These are phyloP conservation scores for Opisthocomus hoazin DNA, from an alignment of 2,113 vertebrate genomes.

Conservation along the genomic window DNA sequence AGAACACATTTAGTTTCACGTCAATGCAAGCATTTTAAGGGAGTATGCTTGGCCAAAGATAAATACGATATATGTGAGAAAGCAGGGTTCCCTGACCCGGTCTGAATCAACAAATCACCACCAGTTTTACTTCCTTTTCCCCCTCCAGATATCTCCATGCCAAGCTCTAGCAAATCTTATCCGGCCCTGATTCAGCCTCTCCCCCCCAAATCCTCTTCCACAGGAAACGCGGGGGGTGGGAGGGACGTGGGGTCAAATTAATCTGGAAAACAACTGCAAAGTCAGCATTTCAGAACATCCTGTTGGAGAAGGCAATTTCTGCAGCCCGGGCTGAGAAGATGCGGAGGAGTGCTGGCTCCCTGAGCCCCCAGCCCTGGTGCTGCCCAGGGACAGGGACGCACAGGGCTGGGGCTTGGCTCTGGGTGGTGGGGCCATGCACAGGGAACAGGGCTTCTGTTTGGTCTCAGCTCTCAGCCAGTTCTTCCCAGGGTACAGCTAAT, in stretches of 20 bases:
- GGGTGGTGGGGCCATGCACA: fast-evolving
- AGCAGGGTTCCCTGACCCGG: neutral
- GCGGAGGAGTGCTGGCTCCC: neutral
- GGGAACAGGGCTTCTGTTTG: neutral
- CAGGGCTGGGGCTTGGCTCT: fast-evolving
- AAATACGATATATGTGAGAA: neutral
- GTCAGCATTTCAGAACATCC: neutral
- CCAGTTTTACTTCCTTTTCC: neutral
- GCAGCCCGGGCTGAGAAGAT: neutral
- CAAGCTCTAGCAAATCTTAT: neutral
- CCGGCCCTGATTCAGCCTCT: neutral
- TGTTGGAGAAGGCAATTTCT: neutral
- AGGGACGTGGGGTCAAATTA: neutral
- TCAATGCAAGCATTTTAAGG: neutral
- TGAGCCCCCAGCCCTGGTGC: neutral
- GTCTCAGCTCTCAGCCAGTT: neutral
- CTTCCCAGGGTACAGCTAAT: neutral
- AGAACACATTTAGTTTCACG: neutral
- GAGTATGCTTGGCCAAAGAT: neutral
- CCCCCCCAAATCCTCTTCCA: neutral
- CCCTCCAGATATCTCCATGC: neutral
- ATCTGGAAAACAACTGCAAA: neutral
- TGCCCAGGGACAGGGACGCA: neutral
- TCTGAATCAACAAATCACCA: neutral
- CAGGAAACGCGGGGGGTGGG: neutral